Conservation (phyloP, 2,113 vertebrate genomes). For the Cyprinodon tularosa region DNA sequence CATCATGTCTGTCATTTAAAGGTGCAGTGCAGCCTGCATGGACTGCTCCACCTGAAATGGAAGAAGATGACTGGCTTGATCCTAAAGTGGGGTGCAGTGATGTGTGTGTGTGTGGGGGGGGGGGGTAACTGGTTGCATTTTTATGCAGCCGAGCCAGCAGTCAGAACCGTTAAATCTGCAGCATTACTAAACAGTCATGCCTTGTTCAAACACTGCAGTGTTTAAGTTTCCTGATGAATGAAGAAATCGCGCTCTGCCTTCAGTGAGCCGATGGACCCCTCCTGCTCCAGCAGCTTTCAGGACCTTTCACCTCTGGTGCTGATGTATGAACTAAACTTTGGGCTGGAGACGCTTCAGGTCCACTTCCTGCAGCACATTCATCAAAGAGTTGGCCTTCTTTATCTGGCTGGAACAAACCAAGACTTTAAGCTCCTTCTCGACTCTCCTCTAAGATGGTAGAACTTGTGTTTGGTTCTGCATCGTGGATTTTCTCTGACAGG, state of each 20-base stretch:
- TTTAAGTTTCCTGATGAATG: slow-evolving; percentile 23
- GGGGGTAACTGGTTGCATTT: slow-evolving; percentile 3
- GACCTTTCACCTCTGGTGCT: not conserved
- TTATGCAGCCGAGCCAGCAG: not conserved
- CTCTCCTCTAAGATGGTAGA: not conserved
- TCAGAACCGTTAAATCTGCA: not conserved
- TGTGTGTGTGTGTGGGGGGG: not conserved
- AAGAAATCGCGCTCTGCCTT: slow-evolving; percentile 54
- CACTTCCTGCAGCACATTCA: too few species aligned
- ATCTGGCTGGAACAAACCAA: not conserved
- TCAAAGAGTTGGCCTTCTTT: not conserved
- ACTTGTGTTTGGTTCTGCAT: not conserved
- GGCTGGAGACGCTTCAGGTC: not conserved
- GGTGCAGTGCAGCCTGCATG: not conserved
- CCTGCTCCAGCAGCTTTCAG: not conserved
- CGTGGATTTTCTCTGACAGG: not conserved
- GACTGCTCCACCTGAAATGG: not conserved
- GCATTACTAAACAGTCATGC: slow-evolving; percentile 27
- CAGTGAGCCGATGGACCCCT: slow-evolving; percentile 36
- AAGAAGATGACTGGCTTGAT: not conserved
- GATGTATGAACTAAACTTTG: not conserved
- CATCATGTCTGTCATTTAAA: not conserved
- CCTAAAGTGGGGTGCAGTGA: not conserved
- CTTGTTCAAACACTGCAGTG: slow-evolving; percentile 4
- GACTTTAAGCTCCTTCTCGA: not conserved